Percentiles rank a stretch among this genome's conserved stretches.
Evolutionary conservation across 2,113 vertebrate genomes (phyloP).

Genomic region (Cyprinus carpio): DNA sequence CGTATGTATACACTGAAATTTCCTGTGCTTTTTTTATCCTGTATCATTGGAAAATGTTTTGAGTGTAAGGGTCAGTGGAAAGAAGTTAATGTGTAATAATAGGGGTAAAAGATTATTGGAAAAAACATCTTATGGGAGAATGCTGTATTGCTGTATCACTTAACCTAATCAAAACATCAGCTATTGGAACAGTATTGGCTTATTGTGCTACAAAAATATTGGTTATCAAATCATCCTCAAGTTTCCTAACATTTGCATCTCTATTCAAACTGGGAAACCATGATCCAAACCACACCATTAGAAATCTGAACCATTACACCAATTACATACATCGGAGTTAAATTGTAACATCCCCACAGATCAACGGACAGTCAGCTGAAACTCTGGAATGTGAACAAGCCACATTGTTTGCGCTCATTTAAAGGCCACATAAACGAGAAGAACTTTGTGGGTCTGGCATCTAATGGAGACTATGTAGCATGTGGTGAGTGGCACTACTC

Average conservation of each 20-base stretch:
- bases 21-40: not conserved
- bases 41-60: not conserved
- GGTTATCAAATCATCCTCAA: not conserved
- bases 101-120: too few relatives aligned
- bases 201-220: not conserved
- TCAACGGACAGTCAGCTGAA: slow-evolving; percentile 98
- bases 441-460: slow-evolving; percentile 96
- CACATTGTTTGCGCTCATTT: slow-evolving; percentile 96
- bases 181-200: not conserved
- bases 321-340: not conserved
- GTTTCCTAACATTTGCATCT: not conserved
- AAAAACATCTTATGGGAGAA: too few relatives aligned
- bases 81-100: not conserved
- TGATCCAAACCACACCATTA: not conserved
- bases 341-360: slow-evolving; percentile 66
- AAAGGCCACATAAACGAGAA: slow-evolving; percentile 99
- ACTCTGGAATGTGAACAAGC: slow-evolving; percentile 97
- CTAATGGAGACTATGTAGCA: slow-evolving; percentile 97
- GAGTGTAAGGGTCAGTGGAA: not conserved
- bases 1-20: slow-evolving; percentile 80
- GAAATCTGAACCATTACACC: not conserved
- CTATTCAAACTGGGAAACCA: not conserved
- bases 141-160: too few relatives aligned
- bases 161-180: not conserved
- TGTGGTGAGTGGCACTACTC: slow-evolving; percentile 81